phyloP scores from a whole-genome alignment of 2,113 vertebrate species.

The Nerophis ophidion region DNA sequence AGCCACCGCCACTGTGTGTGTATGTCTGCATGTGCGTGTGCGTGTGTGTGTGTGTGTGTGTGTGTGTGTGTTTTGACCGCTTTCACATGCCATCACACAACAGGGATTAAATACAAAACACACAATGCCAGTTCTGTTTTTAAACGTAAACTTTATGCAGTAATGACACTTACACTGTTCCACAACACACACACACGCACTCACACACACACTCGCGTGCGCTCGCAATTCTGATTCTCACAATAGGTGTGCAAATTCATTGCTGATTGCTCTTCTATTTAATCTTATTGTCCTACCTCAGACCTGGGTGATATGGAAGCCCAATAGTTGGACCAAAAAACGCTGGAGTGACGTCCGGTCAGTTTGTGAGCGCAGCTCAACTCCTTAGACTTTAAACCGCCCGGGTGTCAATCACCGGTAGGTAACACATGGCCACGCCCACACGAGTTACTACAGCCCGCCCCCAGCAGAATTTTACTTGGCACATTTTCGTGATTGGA shows the following conservation, averaged over 20 bases:
- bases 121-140: not conserved
- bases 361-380: conserved; percentile 1
- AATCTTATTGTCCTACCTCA: not conserved
- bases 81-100: conserved; percentile 49
- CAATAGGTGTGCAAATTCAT: not conserved
- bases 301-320: not conserved
- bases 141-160: not conserved
- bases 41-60: conserved; percentile 26
- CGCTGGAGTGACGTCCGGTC: not conserved
- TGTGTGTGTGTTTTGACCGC: conserved; percentile 22
- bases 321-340: not conserved
- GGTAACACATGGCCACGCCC: conserved; percentile 18
- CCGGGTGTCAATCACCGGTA: conserved; percentile 49
- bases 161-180: not conserved
- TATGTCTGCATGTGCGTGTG: conserved; percentile 24
- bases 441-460: rapidly evolving
- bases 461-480: not conserved
- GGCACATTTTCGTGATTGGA: not conserved
- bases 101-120: conserved; percentile 46
- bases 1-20: conserved; percentile 14
- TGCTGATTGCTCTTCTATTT: not conserved
- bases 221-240: conserved; percentile 1
- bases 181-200: conserved; percentile 12
- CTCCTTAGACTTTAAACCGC: conserved; percentile 34
- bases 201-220: conserved; percentile 12